Conservation (phyloP, 2,888 invertebrate genomes). For the Mythimna lalbum region DNA sequence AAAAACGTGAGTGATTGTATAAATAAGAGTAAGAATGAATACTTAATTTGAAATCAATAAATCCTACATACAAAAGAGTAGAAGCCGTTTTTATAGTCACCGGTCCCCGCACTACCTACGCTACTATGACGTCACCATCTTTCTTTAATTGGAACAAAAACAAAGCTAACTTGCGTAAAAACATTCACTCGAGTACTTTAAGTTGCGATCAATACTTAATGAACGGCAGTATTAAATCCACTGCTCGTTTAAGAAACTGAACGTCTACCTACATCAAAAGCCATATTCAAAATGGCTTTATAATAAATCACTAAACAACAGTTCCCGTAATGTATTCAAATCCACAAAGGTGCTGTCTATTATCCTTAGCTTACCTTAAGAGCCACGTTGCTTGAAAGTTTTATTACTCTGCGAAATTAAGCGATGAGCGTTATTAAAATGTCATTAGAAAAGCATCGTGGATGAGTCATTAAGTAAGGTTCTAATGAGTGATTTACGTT, state of each 20-base stretch:
- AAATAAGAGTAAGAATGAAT: too few relatives aligned
- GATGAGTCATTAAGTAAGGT: constrained; percentile 81
- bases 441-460: constrained; percentile 84
- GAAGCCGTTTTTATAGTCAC: too few relatives aligned
- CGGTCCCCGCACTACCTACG: neutral
- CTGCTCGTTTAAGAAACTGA: constrained; percentile 45
- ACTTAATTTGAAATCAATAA: too few relatives aligned
- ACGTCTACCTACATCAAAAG: constrained; percentile 68
- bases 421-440: constrained; percentile 84
- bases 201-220: constrained; percentile 47
- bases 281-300: constrained; percentile 66
- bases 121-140: constrained; percentile 14
- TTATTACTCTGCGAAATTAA: constrained; percentile 85
- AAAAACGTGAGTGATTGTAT: too few relatives aligned
- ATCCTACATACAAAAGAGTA: too few relatives aligned
- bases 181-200: constrained; percentile 26
- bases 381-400: constrained; percentile 80
- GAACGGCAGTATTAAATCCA: constrained; percentile 35
- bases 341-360: constrained; percentile 80
- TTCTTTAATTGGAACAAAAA: constrained; percentile 46
- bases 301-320: constrained; percentile 81
- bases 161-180: constrained; percentile 33
- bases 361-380: constrained; percentile 78
- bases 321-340: constrained; percentile 79
- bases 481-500: constrained; percentile 85